Percentiles rank a stretch among this genome's conserved stretches.
Conservation (phyloP, 2,888 invertebrate species). For the Erannis defoliaria region DNA sequence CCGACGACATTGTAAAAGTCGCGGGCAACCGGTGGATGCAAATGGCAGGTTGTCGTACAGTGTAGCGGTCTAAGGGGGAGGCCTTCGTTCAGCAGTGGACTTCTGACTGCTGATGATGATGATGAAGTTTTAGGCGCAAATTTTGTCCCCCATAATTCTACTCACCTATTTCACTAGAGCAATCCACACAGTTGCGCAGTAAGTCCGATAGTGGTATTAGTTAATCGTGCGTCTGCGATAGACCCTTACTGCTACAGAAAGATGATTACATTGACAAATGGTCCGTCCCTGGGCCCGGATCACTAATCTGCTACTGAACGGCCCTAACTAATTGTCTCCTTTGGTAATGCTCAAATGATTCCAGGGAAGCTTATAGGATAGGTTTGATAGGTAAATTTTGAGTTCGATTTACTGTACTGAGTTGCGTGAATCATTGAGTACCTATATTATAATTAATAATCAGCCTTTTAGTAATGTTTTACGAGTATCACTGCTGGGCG, state of each 20-base stretch:
- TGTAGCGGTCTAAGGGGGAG: too few relatives aligned
- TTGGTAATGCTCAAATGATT: slow-evolving; percentile 53
- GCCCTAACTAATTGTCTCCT: slow-evolving; percentile 69
- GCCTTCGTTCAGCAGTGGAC: too few relatives aligned
- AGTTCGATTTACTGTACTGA: not conserved
- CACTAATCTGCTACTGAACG: slow-evolving; percentile 71
- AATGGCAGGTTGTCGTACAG: too few relatives aligned
- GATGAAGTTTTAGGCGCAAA: too few relatives aligned
- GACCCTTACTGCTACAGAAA: slow-evolving; percentile 65
- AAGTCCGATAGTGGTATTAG: slow-evolving; percentile 59
- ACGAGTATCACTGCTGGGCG: too few relatives aligned
- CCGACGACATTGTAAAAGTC: too few relatives aligned
- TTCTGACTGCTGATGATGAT: too few relatives aligned
- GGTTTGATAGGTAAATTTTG: not conserved
- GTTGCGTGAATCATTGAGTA: not conserved
- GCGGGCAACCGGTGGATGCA: too few relatives aligned
- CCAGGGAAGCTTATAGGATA: slow-evolving; percentile 15
- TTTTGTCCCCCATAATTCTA: not conserved
- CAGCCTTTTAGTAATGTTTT: too few relatives aligned
- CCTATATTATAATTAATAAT: too few relatives aligned
- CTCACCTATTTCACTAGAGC: slow-evolving; percentile 15
- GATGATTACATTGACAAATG: slow-evolving; percentile 79
- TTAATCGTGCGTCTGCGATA: slow-evolving; percentile 59
- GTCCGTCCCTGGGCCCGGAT: slow-evolving; percentile 60
- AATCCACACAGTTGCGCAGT: slow-evolving; percentile 47